These are phyloP conservation scores for Argyrosomus japonicus DNA, from an alignment of 2,113 vertebrate species.

Conservation along the genomic window DNA sequence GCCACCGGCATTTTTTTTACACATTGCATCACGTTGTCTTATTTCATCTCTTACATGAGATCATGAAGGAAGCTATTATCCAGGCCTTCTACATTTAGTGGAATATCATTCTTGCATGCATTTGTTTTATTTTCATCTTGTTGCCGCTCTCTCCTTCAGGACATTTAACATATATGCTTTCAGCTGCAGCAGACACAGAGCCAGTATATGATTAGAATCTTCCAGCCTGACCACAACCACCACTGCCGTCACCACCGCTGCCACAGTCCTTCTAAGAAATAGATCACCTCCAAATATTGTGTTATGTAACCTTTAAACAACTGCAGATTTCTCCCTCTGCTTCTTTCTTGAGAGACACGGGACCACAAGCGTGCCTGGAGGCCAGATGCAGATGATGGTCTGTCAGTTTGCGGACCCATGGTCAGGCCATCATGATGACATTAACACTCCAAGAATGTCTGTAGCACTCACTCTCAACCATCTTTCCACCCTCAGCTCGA, in stretches of 20 bases:
- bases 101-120: conserved; percentile 7
- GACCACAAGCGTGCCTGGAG: conserved; percentile 79
- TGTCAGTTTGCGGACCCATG: conserved; percentile 77
- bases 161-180: conserved; percentile 49
- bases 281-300: conserved; percentile 70
- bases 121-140: conserved; percentile 30
- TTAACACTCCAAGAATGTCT: conserved; percentile 79
- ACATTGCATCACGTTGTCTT: conserved; percentile 28
- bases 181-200: conserved; percentile 44
- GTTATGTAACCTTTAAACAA: conserved; percentile 77
- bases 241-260: conserved; percentile 57
- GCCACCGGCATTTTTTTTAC: conserved; percentile 17
- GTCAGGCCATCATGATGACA: conserved; percentile 74
- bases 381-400: conserved; percentile 77
- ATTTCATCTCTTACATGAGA: conserved; percentile 30
- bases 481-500: conserved; percentile 73
- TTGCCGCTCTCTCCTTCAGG: conserved; percentile 13
- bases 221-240: conserved; percentile 62
- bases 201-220: conserved; percentile 58
- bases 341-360: conserved; percentile 56
- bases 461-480: conserved; percentile 66
- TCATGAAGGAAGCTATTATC: conserved; percentile 13
- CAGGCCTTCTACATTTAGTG: conserved; percentile 13
- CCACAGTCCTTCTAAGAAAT: conserved; percentile 62
- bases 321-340: conserved; percentile 67